Base-by-base conservation (phyloP, 2,888 invertebrate genomes). In the Caenorhabditis japonica region DNA sequence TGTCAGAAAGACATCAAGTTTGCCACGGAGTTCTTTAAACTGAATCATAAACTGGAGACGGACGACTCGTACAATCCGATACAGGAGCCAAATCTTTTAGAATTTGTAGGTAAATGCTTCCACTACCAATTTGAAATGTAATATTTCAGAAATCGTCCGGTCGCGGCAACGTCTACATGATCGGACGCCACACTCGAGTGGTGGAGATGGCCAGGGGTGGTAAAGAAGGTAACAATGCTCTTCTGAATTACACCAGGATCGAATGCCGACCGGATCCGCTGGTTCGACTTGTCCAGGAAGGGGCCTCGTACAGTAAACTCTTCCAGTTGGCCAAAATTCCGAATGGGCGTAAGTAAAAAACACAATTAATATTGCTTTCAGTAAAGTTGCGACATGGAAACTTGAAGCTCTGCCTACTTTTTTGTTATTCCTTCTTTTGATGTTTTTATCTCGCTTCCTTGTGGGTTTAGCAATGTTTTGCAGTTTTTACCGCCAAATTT, bases 221-320 rank as follows among this genome's bases (percentile, higher is more conserved):
- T 30, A 87, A 87, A 76, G 90, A 90, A 84, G 90, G 90, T 47
- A 90, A 90, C 82, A 89, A 89, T 76, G 90, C 90, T 1, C 88
- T 90, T 52, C 82, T 89, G 19, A 89, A 80, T 39, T 82, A 82
- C 36, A n/a, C 38, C 7, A 13, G 33, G 8, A 19, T 8, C 8
- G 27, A 38, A 12, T 27, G 12, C 1, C 25, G 34, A 0, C 3
- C 30, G 5, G 51, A 51, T 52, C 23, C 47, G 4, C 27, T 72
- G 27, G 43, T 41, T 3, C 17, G 17, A 13, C 23, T 76, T 2
- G 49, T 79, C 0, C 34, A 72, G 58, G 46, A 60, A 2, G 52
- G 60, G 27, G 36, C 49, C 1, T 23, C 64, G 4, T 79, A 77
- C 39, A 62, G 52, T 0, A 60, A 47, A n/a, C 17, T 78, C 1